Percentiles rank a stretch among this genome's conserved stretches.
Evolutionary conservation across 1,140 invertebrate genomes (phyloP).

Genomic region (Lucilia cuprina): DNA sequence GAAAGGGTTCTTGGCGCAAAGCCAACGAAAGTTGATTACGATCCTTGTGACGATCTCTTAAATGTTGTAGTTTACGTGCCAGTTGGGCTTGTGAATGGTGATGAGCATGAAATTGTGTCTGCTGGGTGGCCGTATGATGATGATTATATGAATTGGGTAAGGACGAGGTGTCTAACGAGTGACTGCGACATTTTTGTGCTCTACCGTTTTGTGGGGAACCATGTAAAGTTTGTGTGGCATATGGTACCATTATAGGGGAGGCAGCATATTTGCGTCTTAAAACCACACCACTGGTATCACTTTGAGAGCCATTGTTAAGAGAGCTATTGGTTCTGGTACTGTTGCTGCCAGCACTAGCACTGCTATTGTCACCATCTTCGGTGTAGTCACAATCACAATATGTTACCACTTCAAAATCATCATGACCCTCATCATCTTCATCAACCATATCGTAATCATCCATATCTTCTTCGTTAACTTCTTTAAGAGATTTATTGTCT

Average conservation of each 20-base stretch:
- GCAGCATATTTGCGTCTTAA: conserved; percentile 54
- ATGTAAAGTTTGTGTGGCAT: not conserved
- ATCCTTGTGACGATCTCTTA: conserved; percentile 46
- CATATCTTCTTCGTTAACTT: conserved; percentile 16
- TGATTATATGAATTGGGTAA: conserved; percentile 36
- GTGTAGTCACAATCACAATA: conserved; percentile 58
- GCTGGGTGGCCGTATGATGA: conserved; percentile 26
- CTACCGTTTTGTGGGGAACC: conserved; percentile 29
- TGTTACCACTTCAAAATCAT: conserved; percentile 50
- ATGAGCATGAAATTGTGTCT: conserved; percentile 9
- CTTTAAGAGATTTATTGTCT: not conserved
- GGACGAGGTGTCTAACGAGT: conserved; percentile 50
- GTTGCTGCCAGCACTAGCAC: conserved; percentile 52
- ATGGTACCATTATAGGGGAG: conserved; percentile 44
- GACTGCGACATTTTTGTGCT: conserved; percentile 50
- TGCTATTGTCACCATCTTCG: conserved; percentile 55
- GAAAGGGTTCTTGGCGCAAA: conserved; percentile 57
- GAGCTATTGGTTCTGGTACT: conserved; percentile 38
- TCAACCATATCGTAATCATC: conserved; percentile 36
- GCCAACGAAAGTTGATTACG: conserved; percentile 51
- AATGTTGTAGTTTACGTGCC: conserved; percentile 44
- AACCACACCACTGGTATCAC: conserved; percentile 46
- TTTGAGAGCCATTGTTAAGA: conserved; percentile 7
- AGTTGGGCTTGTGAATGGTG: conserved; percentile 40
- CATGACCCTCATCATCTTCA: conserved; percentile 55